phyloP scores from a whole-genome alignment of 1,140 invertebrate species.

The Drosophila suzukii region DNA sequence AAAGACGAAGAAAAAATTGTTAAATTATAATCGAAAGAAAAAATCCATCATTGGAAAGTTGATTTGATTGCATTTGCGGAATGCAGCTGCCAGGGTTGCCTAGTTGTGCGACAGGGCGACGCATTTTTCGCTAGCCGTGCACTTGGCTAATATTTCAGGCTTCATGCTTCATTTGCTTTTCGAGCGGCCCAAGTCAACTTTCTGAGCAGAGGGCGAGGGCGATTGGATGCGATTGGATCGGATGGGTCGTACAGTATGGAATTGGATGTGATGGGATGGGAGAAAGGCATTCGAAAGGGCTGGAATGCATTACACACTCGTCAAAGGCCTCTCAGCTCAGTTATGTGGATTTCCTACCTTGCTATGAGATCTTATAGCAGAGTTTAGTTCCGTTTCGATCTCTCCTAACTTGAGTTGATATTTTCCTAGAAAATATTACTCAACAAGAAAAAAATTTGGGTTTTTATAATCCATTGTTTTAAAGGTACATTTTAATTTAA shows the following conservation, averaged over 20 bases:
- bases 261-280: conserved; percentile 7
- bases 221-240: conserved; percentile 31
- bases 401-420: no score
- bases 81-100: conserved; percentile 65
- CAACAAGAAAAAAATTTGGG: no score
- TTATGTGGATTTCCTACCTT: background rate
- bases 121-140: conserved; percentile 45
- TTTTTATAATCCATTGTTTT: no score
- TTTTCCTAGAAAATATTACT: no score
- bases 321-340: background rate
- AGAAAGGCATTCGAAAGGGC: conserved; percentile 37
- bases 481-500: no score
- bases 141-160: conserved; percentile 68
- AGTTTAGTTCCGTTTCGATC: no score
- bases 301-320: conserved; percentile 22
- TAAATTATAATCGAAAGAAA: conserved; percentile 71
- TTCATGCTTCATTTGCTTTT: conserved; percentile 69
- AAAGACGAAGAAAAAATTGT: conserved; percentile 45
- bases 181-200: conserved; percentile 27
- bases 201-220: conserved; percentile 35
- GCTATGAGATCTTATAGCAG: no score
- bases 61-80: conserved; percentile 75
- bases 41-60: conserved; percentile 77
- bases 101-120: conserved; percentile 69
- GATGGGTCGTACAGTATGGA: background rate